Base-by-base conservation (phyloP, 2,797 vertebrate species). In the Cyclopterus lumpus region DNA sequence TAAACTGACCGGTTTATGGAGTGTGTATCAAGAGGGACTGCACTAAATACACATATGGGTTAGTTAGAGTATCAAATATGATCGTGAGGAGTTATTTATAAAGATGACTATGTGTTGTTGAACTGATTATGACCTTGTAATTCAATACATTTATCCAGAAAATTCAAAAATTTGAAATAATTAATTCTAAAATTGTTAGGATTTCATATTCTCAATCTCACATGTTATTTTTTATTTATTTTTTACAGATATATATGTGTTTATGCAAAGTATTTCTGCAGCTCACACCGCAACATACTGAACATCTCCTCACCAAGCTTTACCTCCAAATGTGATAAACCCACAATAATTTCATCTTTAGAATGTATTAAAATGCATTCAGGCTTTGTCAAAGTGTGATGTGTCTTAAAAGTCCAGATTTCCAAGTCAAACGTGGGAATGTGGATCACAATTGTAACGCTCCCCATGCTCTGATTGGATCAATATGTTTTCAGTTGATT, bases 1-100 rank as follows among this genome's bases (percentile, higher is more conserved):
- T 73, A 38, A 77, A 80, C n/a, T 83, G 72, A 82, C 68, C 73
- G 57, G 53, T 79, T 88, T 80, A 51, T 54, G 12, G 20, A 70
- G 18, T 6, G 0, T 53, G 38, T 53, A 60, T 67, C 30, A 38
- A 44, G 5, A 51, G 16, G 38, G 32, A 11, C 15, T 16, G 24
- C 6, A 38, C 2, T 36, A 40, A 40, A 60, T 60, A 24, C 16
- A 64, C 65, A 48, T 9, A 34, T 4, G 18, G 24, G 22, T 22
- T 63, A 20, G 8, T 48, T 62, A 8, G 1, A 11, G 55, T 26
- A 61, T 59, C 1, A 67, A 48, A 28, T 59, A 60, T 42, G 30
- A 62, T 28, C 63, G 20, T 42, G 34, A 65, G 7, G 8, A 32
- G 54, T 70, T 40, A 53, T 38, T 14, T 32, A 6, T 59, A 36